A percentile compares a stretch with the other conserved stretches of the same genome.
Evolutionary conservation across 2,888 invertebrate species (phyloP).

Genomic region (Zygogramma bicolorata): DNA sequence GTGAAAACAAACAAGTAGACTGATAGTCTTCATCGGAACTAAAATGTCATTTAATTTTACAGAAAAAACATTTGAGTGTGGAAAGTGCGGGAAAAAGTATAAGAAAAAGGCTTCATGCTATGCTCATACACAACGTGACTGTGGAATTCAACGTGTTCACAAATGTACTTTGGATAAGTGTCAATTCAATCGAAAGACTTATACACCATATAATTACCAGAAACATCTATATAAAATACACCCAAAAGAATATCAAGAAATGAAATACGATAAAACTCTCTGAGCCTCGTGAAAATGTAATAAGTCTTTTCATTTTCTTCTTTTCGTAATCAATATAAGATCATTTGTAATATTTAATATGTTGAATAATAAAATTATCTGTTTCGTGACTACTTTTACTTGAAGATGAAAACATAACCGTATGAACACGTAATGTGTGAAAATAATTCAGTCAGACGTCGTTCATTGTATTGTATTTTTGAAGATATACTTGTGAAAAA

Average conservation of each 20-base stretch:
- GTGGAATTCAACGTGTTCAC: not conserved
- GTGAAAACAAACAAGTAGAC: too few relatives aligned
- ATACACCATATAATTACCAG: constrained; percentile 11
- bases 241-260: not conserved
- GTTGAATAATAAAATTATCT: too few relatives aligned
- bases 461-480: too few relatives aligned
- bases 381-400: too few relatives aligned
- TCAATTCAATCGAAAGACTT: not conserved
- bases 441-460: too few relatives aligned
- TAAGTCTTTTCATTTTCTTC: not conserved
- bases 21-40: too few relatives aligned
- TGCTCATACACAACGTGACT: not conserved
- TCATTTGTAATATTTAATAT: too few relatives aligned
- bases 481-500: too few relatives aligned
- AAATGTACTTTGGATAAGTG: constrained; percentile 10
- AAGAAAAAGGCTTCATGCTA: not conserved
- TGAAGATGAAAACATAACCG: too few relatives aligned
- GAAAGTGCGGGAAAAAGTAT: not conserved
- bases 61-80: not conserved
- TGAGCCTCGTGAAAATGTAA: not conserved
- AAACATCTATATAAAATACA: constrained; percentile 13
- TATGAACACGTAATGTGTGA: too few relatives aligned
- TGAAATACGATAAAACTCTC: not conserved
- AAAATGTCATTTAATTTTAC: not conserved
- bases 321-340: too few relatives aligned